Evolutionary conservation across 2,113 vertebrate species (phyloP).

Genomic region (Anhinga anhinga): DNA sequence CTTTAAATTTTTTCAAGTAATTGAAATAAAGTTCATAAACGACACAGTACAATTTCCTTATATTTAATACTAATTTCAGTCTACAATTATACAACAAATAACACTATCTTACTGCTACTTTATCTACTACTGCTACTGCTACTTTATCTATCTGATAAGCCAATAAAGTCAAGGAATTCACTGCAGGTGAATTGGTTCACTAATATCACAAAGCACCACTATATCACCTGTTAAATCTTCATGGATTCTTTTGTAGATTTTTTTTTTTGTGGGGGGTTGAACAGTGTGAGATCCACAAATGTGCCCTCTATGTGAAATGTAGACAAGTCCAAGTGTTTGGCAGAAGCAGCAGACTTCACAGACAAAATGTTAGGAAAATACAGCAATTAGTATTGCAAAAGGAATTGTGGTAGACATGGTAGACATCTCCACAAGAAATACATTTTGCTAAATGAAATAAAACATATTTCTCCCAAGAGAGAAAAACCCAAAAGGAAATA

Average conservation of each 20-base stretch:
- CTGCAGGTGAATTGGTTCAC: not conserved
- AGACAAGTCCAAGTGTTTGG: not conserved
- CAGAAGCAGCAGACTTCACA: not conserved
- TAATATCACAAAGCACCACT: not conserved
- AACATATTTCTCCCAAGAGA: not conserved
- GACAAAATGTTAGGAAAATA: not conserved
- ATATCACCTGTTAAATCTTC: not conserved
- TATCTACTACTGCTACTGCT: not conserved
- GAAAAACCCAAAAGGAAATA: not conserved
- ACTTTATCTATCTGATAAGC: not conserved
- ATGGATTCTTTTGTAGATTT: not conserved
- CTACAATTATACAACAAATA: slow-evolving; percentile 3
- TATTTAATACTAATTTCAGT: slow-evolving; percentile 11
- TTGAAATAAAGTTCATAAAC: slow-evolving; percentile 14
- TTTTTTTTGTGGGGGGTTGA: not conserved
- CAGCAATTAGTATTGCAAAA: not conserved
- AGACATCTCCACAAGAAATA: not conserved
- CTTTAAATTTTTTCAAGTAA: not conserved
- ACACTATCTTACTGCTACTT: not conserved
- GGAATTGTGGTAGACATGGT: not conserved
- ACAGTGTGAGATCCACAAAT: not conserved
- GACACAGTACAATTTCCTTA: not conserved
- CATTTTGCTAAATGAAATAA: not conserved
- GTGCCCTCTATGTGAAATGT: not conserved
- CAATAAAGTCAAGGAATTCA: not conserved